A percentile compares a stretch with the other conserved stretches of the same genome.
phyloP scores from a whole-genome alignment of 2,113 vertebrate species.

The Furnarius figulus region DNA sequence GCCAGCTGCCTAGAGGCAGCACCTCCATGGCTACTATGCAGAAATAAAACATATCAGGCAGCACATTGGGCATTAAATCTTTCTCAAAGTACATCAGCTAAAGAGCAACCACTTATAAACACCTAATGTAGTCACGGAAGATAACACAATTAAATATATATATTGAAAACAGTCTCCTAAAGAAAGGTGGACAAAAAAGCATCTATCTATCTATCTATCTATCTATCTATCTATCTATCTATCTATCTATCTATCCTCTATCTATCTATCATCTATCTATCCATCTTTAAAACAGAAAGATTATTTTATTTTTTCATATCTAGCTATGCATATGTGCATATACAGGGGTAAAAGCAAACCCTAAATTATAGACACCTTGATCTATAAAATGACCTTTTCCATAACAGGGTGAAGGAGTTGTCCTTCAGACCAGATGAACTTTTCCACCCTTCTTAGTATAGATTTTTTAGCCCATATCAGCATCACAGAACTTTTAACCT shows the following conservation, averaged over 20 bases:
- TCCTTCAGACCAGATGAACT: background rate
- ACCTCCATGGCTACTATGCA: background rate
- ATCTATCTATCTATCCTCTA: background rate
- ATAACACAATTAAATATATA: background rate
- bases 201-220: background rate
- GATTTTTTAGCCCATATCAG: background rate
- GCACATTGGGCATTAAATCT: background rate
- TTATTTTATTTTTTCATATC: background rate
- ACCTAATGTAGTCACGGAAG: background rate
- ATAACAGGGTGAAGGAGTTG: background rate
- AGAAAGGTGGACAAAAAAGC: background rate
- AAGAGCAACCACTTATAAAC: background rate
- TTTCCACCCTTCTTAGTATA: background rate
- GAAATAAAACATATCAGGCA: background rate
- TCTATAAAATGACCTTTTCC: background rate
- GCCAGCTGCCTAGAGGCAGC: constrained; percentile 18
- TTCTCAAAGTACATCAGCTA: background rate
- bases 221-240: background rate
- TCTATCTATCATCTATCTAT: background rate
- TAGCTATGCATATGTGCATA: background rate
- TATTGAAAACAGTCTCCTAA: background rate
- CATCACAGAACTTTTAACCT: background rate
- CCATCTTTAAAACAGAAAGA: background rate
- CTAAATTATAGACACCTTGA: background rate
- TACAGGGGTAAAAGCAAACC: background rate